Evolutionary conservation across 2,888 invertebrate species (phyloP), one percentile per base, ranked within the genome.

Genomic region (Petrophora chlorosata): DNA sequence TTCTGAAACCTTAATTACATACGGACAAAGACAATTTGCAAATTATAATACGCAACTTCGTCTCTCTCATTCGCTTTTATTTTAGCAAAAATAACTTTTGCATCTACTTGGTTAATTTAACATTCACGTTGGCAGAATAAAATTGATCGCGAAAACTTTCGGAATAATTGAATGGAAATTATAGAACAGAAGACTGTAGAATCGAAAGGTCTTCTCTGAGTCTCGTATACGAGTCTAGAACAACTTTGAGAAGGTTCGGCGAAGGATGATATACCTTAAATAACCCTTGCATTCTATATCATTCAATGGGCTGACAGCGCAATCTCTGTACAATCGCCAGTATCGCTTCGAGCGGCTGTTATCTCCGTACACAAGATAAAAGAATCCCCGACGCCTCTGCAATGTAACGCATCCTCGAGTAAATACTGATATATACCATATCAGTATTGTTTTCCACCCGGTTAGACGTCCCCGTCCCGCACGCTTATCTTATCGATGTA

Each of bases 401-500:
- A 66, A 66, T 67, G 62, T 64, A 67, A 65, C 58, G 63, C 67
- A 65, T 70, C 63, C 63, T 51, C 50, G 55, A 57, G 61, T 64
- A 52, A 62, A 69, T 70, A 35, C 14, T 25, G 23, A 61, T 64
- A 52, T 62, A 69, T 70, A 35, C 14, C 35, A 35, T 73, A 46
- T 26, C 43, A 50, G 49, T 50, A 59, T 60, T 56, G 63, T 67
- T 68, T 63, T 61, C 67, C 63, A 61, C 72, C 61, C 70, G 77
- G 79, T 77, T 75, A 78, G 73, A 68, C 67, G 56, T 65, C 63
- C 68, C 68, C 47, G 48, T 53, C 61, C 42, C 43, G 23, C 33
- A 12, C 28, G 14, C 19, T 42, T 71, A 80, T 79, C 78, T 85
- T 83, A 84, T 85, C 82, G 75, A 79, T 69, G 61, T 50, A 65